Conservation (phyloP, 2,888 invertebrate genomes). For the Leptinotarsa juncta region DNA sequence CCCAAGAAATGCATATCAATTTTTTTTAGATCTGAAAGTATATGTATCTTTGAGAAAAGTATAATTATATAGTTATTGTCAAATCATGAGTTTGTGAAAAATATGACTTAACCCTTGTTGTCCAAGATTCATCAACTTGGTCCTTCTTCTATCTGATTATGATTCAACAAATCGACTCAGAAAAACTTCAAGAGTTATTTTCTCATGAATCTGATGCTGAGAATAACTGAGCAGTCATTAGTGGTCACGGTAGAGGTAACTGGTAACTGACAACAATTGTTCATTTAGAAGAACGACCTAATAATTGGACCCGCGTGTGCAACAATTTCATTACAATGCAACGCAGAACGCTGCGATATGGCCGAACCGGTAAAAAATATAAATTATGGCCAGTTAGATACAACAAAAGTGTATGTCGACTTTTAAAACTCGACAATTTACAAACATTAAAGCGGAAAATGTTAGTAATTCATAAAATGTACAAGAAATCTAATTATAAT, state of each 20-base stretch:
- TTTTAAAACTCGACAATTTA: constrained; percentile 52
- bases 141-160: too few species aligned
- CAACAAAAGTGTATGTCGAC: constrained; percentile 51
- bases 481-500: constrained; percentile 58
- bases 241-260: background rate
- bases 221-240: background rate
- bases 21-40: too few species aligned
- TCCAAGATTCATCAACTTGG: too few species aligned
- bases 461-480: constrained; percentile 54
- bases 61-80: too few species aligned
- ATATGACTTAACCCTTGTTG: too few species aligned
- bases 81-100: too few species aligned
- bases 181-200: background rate
- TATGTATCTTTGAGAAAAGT: too few species aligned
- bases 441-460: constrained; percentile 54
- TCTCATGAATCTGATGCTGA: background rate
- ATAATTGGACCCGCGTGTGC: constrained; percentile 34
- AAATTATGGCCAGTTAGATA: constrained; percentile 49
- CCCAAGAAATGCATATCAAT: too few species aligned
- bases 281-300: constrained; percentile 24
- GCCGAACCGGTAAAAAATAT: constrained; percentile 46
- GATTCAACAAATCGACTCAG: too few species aligned
- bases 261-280: constrained; percentile 11
- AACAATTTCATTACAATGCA: constrained; percentile 35
- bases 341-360: constrained; percentile 36